These are phyloP conservation scores for Halictus rubicundus DNA, from an alignment of 1,140 invertebrate genomes.

Conservation along the genomic window DNA sequence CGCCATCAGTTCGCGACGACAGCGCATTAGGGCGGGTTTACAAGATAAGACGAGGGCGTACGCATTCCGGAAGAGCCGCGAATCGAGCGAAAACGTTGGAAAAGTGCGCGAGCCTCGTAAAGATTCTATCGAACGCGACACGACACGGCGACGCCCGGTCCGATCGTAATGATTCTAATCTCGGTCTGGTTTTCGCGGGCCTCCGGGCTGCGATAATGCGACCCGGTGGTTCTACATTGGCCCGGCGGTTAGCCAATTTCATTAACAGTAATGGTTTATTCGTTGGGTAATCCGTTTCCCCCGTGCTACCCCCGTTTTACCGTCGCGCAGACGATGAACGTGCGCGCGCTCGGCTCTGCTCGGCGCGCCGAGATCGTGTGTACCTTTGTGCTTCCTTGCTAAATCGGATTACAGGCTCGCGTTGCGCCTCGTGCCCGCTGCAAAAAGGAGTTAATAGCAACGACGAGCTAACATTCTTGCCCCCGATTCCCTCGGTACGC, in stretches of 20 bases:
- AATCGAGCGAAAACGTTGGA: conserved; percentile 44
- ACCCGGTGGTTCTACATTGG: background rate
- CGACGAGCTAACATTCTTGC: conserved; percentile 11
- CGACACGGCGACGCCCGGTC: background rate
- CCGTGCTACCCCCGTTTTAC: too few species aligned
- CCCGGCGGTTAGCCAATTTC: conserved; percentile 14
- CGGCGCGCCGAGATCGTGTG: conserved; percentile 12
- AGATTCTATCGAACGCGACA: conserved; percentile 51
- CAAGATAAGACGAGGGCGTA: conserved; percentile 37
- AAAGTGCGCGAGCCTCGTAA: conserved; percentile 54
- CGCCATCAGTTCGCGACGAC: conserved; percentile 12
- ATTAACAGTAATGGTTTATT: conserved; percentile 37
- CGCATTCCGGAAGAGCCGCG: conserved; percentile 18
- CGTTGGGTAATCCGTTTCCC: conserved; percentile 6
- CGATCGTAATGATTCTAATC: conserved; percentile 59
- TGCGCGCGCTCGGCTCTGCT: too few species aligned
- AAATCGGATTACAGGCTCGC: conserved; percentile 46
- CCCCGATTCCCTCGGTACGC: background rate
- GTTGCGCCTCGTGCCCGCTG: conserved; percentile 18
- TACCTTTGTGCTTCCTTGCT: conserved; percentile 37
- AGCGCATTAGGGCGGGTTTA: background rate
- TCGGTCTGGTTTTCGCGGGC: conserved; percentile 16
- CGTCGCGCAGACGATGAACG: background rate
- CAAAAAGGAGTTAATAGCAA: conserved; percentile 44
- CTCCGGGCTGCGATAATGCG: conserved; percentile 33